Evolutionary conservation across 2,113 vertebrate genomes (phyloP), one percentile per base, ranked within the genome.

Genomic region (Halcyon senegalensis): DNA sequence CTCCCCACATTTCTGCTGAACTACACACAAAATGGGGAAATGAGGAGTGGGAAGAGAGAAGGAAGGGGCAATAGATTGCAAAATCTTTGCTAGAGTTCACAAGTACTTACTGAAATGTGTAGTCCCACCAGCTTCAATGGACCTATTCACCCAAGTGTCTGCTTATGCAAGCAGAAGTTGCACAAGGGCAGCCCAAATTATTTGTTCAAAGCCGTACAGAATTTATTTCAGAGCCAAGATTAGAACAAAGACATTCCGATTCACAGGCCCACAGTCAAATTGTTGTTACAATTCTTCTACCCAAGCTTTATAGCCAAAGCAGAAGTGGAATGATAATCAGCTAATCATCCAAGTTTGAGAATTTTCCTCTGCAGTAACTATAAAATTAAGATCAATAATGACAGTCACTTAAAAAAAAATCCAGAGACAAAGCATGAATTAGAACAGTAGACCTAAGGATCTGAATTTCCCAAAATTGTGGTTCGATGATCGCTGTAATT

Each of bases 81-180:
- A 87, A 76, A 84, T 50, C 79, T 75, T 93, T 82, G 79, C 82
- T 80, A 72, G 62, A 68, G 70, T 82, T 92, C 76, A 73, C 83
- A 94, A 96, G 91, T 87, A 94, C 93, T 94, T 95, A 92, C 88
- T 96, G 58, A 92, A 94, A 96, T 87, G 86, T 89, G 84, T 58
- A 92, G 94, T 76, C 81, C 77, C 59, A 79, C 35, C 87, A 95
- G 89, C 80, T 94, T 96, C 96, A 96, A 76, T 94, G 58, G 86
- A 92, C 77, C 91, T 96, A 94, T 96, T 97, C 94, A 95, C 94
- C 86, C 86, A 69, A 92, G 78, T 16, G 64, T 90, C 92, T 89
- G 86, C 91, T 97, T 94, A 95, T 96, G 95, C 95, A 97, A 97
- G 92, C 96, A 82, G 48, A 92, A 89, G 86, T 95, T 96, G 84